These are phyloP conservation scores for Nymphicus hollandicus DNA, from an alignment of 2,113 vertebrate genomes.

Conservation along the genomic window DNA sequence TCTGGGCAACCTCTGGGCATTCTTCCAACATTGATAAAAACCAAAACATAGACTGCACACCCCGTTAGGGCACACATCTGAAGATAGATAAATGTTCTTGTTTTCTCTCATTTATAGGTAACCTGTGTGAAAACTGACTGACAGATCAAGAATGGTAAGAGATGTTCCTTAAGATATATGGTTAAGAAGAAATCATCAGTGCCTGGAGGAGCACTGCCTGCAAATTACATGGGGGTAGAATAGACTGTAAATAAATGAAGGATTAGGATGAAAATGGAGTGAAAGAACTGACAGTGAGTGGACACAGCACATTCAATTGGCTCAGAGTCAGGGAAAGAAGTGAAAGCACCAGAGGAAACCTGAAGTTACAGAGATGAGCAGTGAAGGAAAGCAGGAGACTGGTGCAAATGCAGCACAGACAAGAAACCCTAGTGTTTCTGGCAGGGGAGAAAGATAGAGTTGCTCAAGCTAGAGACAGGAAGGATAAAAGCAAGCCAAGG, in stretches of 20 bases:
- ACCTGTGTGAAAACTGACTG: background rate
- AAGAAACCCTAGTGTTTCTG: background rate
- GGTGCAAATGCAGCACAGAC: rapidly evolving
- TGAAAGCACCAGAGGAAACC: background rate
- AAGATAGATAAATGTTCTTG: background rate
- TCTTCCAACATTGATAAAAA: background rate
- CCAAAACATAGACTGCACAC: background rate
- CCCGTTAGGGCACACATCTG: rapidly evolving
- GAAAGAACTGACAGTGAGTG: background rate
- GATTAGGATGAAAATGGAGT: background rate
- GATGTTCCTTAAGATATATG: background rate
- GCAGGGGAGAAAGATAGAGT: background rate
- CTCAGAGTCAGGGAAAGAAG: background rate
- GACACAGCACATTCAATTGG: background rate
- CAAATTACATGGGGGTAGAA: background rate
- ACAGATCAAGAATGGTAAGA: background rate
- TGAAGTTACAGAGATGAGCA: background rate
- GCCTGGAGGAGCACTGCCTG: background rate
- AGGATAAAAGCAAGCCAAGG: background rate
- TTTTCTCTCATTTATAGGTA: background rate
- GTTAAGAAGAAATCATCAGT: background rate
- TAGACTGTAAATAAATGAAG: background rate
- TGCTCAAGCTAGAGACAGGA: background rate
- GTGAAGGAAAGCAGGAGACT: background rate
- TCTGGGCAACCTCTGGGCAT: background rate